Evolutionary conservation across 2,888 invertebrate genomes (phyloP).

Genomic region (Hydropsyche betteni): DNA sequence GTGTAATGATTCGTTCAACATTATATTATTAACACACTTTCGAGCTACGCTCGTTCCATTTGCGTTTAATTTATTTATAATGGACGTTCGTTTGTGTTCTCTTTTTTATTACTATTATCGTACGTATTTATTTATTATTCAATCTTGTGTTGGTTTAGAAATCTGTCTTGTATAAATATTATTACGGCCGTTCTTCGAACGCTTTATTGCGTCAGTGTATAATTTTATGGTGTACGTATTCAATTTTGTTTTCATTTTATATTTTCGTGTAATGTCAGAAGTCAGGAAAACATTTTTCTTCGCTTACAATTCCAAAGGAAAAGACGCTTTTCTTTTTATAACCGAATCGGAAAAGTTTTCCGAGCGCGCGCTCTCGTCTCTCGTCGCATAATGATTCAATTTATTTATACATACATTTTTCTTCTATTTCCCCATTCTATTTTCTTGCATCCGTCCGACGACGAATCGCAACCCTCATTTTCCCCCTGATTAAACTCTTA

Average conservation of each 20-base stretch:
- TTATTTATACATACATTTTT: neutral
- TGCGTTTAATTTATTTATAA: constrained; percentile 9
- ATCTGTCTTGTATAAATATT: constrained; percentile 10
- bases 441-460: no score
- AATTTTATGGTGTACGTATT: neutral
- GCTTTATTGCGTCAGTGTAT: no score
- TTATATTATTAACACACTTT: constrained; percentile 32
- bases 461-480: no score
- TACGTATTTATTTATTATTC: no score
- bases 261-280: constrained; percentile 25
- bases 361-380: neutral
- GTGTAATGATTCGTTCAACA: constrained; percentile 31
- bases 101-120: neutral
- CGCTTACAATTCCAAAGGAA: neutral
- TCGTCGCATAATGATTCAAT: constrained; percentile 11
- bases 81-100: neutral
- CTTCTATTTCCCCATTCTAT: neutral
- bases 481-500: no score
- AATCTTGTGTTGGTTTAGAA: constrained; percentile 25
- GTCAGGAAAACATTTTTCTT: constrained; percentile 14
- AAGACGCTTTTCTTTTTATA: constrained; percentile 14
- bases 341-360: constrained; percentile 1
- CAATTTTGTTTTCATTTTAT: neutral
- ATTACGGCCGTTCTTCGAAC: neutral
- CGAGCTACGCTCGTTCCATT: constrained; percentile 4